These are phyloP conservation scores for Poicephalus meyeri DNA, from an alignment of 2,113 vertebrate genomes.

Conservation along the genomic window DNA sequence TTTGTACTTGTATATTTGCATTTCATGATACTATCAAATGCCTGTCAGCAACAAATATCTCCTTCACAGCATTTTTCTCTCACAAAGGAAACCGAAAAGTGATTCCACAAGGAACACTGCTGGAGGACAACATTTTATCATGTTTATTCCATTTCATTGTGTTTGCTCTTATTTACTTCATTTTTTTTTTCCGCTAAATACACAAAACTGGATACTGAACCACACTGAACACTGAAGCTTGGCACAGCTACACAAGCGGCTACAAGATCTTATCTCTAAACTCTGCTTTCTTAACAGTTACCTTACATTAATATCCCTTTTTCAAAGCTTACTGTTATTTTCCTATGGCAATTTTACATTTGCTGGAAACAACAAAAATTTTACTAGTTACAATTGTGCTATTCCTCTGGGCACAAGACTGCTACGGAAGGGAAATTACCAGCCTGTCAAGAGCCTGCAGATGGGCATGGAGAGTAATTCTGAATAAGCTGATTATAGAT, in stretches of 20 bases:
- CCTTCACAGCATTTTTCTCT: not conserved
- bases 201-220: not conserved
- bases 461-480: conserved; percentile 44
- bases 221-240: not conserved
- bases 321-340: not conserved
- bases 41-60: not conserved
- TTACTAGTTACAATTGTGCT: not conserved
- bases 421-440: conserved; percentile 10
- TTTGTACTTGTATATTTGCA: not conserved
- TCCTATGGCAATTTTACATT: not conserved
- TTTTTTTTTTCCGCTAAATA: not conserved
- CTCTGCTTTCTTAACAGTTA: not conserved
- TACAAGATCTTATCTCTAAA: not conserved
- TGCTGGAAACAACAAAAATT: not conserved
- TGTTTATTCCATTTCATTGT: not conserved
- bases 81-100: not conserved
- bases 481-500: conserved; percentile 49
- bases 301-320: not conserved
- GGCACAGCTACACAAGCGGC: not conserved
- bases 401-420: not conserved
- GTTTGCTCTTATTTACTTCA: not conserved
- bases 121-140: not conserved
- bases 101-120: not conserved
- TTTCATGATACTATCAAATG: not conserved
- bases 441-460: conserved; percentile 21